Conservation (phyloP, 2,888 invertebrate species). For the Autographa gamma region DNA sequence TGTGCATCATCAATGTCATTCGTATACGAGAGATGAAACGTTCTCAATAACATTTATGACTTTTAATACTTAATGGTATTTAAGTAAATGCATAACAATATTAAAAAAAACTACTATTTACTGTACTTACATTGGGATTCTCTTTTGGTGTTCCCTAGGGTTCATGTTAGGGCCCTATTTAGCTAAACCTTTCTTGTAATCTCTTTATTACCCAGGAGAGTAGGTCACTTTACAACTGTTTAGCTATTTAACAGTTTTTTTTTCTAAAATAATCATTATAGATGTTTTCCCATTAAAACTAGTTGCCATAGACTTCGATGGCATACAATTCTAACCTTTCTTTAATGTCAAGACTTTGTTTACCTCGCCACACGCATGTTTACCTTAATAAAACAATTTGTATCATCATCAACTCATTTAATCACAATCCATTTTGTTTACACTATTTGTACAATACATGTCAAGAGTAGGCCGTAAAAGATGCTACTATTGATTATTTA, state of each 20-base stretch:
- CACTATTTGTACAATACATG: conserved; percentile 60
- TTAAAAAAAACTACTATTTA: neutral
- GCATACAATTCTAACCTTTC: no score
- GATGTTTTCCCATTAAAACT: no score
- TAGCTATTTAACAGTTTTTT: no score
- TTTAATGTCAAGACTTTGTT: neutral
- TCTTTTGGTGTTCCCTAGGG: conserved; percentile 19
- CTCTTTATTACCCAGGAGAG: neutral
- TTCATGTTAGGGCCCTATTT: conserved; percentile 13
- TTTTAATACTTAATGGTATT: neutral
- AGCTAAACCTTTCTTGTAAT: neutral
- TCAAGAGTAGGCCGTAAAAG: conserved; percentile 25
- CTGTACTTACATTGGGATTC: neutral
- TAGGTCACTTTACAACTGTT: no score
- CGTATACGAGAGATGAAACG: neutral
- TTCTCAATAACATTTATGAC: neutral
- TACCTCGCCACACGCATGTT: neutral
- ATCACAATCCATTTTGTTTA: conserved; percentile 64
- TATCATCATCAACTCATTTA: conserved; percentile 60
- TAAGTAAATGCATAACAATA: neutral
- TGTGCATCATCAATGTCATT: neutral
- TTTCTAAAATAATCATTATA: no score
- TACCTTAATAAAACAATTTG: conserved; percentile 9
- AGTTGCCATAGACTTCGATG: no score
- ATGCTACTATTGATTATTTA: neutral